Percentiles rank a stretch among this genome's conserved stretches.
These are phyloP conservation scores for Candidula unifasciata DNA, from an alignment of 2,888 invertebrate genomes.

Conservation along the genomic window DNA sequence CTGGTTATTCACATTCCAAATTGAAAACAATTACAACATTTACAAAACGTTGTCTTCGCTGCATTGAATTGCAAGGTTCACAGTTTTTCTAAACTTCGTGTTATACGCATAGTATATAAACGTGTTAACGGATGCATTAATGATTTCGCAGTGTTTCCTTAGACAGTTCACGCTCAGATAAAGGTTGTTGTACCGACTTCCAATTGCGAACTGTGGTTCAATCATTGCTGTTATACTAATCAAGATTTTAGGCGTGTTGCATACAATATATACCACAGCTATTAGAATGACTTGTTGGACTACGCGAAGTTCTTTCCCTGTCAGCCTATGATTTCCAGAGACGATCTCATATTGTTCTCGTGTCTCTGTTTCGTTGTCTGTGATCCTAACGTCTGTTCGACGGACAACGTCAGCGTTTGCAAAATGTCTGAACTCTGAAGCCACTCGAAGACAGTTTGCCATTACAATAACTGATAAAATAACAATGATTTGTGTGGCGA, in stretches of 20 bases:
- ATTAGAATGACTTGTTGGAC: slow-evolving; percentile 18
- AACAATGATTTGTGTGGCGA: neutral
- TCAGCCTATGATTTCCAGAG: neutral
- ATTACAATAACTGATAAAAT: slow-evolving; percentile 24
- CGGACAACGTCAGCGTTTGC: too few relatives aligned
- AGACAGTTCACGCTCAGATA: neutral
- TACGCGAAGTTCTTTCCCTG: neutral
- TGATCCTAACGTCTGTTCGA: too few relatives aligned
- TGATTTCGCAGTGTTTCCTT: neutral
- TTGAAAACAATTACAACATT: too few relatives aligned
- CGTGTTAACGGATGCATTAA: neutral
- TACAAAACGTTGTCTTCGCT: too few relatives aligned
- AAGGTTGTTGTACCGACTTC: neutral
- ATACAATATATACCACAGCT: neutral
- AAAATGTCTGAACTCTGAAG: slow-evolving; percentile 32
- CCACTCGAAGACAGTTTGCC: neutral
- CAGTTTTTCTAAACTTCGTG: slow-evolving; percentile 16
- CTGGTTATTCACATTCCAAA: too few relatives aligned
- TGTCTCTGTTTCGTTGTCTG: too few relatives aligned
- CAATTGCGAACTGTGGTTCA: neutral
- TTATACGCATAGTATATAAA: slow-evolving; percentile 31
- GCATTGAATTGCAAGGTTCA: too few relatives aligned
- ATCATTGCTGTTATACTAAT: neutral
- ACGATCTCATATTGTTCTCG: neutral
- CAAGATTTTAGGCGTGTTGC: neutral